These are phyloP conservation scores for Petrocephalus sullivani DNA, from an alignment of 2,797 vertebrate genomes.

Conservation along the genomic window DNA sequence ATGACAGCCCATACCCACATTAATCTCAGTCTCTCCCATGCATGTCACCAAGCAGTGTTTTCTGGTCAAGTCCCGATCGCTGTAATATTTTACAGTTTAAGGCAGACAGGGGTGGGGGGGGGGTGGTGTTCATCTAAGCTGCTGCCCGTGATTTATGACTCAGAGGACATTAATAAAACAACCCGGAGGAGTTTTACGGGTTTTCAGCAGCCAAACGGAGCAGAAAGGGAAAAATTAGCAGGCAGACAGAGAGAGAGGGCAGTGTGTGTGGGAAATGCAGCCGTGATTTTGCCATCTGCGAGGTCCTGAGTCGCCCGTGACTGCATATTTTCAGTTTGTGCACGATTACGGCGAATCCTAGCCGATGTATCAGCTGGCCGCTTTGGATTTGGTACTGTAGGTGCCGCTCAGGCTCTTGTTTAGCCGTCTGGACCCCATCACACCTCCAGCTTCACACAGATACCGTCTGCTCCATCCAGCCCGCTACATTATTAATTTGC, in stretches of 20 bases:
- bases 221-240: slow-evolving; percentile 6
- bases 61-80: not conserved
- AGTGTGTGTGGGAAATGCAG: not conserved
- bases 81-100: slow-evolving; percentile 18
- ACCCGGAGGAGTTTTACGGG: not conserved
- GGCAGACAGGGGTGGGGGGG: not conserved
- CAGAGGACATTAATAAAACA: slow-evolving; percentile 15
- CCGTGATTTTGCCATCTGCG: not conserved
- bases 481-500: not conserved
- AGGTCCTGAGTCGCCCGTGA: not conserved
- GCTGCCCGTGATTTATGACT: not conserved
- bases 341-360: not conserved
- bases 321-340: not conserved
- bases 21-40: too few relatives aligned
- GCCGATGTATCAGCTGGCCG: not conserved
- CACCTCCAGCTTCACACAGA: not conserved
- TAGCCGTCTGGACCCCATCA: too few relatives aligned
- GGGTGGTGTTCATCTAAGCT: not conserved
- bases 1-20: not conserved
- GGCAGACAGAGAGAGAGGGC: not conserved
- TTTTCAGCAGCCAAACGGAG: not conserved
- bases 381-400: not conserved
- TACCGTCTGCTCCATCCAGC: not conserved
- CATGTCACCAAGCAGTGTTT: not conserved
- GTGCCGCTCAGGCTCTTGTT: not conserved